These are phyloP conservation scores for Orthonevra nobilis DNA, from an alignment of 2,888 invertebrate species.

Conservation along the genomic window DNA sequence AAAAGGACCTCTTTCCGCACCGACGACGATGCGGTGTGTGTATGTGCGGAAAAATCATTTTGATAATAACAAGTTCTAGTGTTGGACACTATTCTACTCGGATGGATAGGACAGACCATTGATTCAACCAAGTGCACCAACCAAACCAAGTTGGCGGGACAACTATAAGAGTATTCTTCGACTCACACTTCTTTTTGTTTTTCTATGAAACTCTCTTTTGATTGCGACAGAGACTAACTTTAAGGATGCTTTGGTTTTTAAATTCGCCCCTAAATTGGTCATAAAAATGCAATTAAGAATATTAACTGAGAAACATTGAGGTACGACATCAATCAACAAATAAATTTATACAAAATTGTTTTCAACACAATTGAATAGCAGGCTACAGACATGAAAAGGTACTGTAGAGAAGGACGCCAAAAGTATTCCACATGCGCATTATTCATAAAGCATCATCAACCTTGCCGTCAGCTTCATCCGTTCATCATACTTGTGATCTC, in stretches of 20 bases:
- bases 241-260: neutral
- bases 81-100: conserved; percentile 7
- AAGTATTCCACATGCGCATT: conserved; percentile 59
- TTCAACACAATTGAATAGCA: neutral
- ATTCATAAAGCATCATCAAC: conserved; percentile 67
- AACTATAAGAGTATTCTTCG: no score
- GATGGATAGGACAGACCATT: conserved; percentile 17
- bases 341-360: conserved; percentile 41
- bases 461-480: conserved; percentile 56
- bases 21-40: conserved; percentile 13
- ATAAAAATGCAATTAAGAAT: conserved; percentile 65
- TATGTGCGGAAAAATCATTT: conserved; percentile 60
- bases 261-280: neutral
- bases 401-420: conserved; percentile 7
- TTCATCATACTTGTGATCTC: conserved; percentile 58
- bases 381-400: no score
- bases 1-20: conserved; percentile 10
- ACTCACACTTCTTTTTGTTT: no score
- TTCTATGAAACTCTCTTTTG: no score
- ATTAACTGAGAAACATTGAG: conserved; percentile 34
- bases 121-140: conserved; percentile 45
- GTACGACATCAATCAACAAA: conserved; percentile 59
- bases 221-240: neutral
- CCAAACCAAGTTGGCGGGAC: conserved; percentile 1
- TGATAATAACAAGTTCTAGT: conserved; percentile 40